phyloP scores from a whole-genome alignment of 2,888 invertebrate species.

The Mantis religiosa region DNA sequence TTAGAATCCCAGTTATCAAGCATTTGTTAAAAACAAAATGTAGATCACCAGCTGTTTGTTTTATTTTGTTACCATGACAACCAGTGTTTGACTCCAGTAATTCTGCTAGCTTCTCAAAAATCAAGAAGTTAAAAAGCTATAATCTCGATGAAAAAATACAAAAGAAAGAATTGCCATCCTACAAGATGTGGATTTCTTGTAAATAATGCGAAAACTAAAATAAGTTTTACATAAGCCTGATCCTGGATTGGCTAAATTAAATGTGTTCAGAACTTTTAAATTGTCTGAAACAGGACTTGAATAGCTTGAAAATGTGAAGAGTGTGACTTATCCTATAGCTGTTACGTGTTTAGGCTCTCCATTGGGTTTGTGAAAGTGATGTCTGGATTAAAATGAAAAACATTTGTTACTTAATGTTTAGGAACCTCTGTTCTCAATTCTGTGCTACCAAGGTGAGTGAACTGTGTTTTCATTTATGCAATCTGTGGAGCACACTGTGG shows the following conservation, averaged over 20 bases:
- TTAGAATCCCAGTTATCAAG: too few species aligned
- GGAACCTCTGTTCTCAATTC: background rate
- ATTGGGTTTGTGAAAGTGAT: background rate
- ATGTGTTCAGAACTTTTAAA: background rate
- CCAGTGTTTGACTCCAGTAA: background rate
- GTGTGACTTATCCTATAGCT: background rate
- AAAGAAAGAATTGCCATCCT: background rate
- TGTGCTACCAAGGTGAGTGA: background rate
- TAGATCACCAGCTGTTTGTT: background rate
- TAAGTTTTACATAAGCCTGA: background rate
- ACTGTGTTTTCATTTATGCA: background rate
- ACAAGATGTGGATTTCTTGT: background rate
- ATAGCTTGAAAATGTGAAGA: background rate
- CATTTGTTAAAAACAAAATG: background rate
- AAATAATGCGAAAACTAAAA: background rate
- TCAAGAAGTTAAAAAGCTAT: background rate
- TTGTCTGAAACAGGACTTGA: background rate
- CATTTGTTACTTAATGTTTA: background rate
- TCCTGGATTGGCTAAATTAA: background rate
- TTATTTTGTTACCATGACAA: background rate
- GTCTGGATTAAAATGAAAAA: background rate
- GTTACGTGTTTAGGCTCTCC: background rate
- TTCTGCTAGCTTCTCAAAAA: background rate
- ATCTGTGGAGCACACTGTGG: too few species aligned
- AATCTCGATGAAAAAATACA: constrained; percentile 16